Base-by-base conservation (phyloP, 2,888 invertebrate genomes). In the Lamellibrachia satsuma region DNA sequence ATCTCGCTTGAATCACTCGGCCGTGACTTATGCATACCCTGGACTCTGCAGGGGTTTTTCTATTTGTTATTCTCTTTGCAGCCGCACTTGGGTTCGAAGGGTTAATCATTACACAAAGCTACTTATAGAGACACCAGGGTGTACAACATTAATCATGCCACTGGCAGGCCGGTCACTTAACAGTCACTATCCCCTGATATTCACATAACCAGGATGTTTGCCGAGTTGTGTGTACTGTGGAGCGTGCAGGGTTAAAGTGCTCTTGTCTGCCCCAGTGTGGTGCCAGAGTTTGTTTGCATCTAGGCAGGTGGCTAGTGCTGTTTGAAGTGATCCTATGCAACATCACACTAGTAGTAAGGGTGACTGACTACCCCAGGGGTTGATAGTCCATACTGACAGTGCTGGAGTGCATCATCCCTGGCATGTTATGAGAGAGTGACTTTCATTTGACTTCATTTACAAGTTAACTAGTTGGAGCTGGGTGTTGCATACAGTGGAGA, bases 211-310 rank as follows among this genome's bases (percentile, higher is more conserved):
- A 75, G 75, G 75, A 11, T 22, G 75, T 75, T 75, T 75, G 75
- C 75, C 2, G 4, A 75, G 75, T 75, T 11, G 75, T 75, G 22
- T n/a, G 75, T n/a, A 22, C 75, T 22, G 6, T 75, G 75, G 75
- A 75, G 15, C 15, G 6, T n/a, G 22, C 22, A 75, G 75, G 75
- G 75, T 75, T 75, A 75, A 75, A 75, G 75, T 75, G n/a, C 75
- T 22, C 75, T 75, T 15, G 75, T 75, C 7, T 11, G 75, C 39
- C 39, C 39, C 39, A 39, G 39, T 22, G 75, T 75, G 75, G 75
- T 75, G 75, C 75, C 75, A 22, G 75, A 75, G 75, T 75, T 75
- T 75, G 75, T 75, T 75, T 75, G 75, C 75, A 75, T 75, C 75
- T 75, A 75, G 75, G 15, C 75, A 75, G 75, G 75, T 75, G 75